These are phyloP conservation scores for Sesia apiformis DNA, from an alignment of 2,888 invertebrate species.

Conservation along the genomic window DNA sequence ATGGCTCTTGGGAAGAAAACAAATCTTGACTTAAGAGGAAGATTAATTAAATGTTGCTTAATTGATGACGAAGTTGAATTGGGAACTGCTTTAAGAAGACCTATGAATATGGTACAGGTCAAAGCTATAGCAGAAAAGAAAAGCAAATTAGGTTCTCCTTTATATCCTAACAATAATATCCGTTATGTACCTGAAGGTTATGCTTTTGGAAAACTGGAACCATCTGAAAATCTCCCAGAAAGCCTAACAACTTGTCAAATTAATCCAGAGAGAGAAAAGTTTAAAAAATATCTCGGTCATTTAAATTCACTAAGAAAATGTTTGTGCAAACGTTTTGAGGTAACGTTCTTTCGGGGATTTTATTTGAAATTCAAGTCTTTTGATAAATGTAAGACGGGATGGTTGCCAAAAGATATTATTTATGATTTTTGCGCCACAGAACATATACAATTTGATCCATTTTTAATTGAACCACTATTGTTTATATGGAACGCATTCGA, in stretches of 20 bases:
- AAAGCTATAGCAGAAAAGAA: conserved; percentile 42
- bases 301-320: conserved; percentile 52
- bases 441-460: conserved; percentile 54
- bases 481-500: conserved; percentile 57
- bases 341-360: conserved; percentile 39
- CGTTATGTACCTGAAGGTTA: conserved; percentile 53
- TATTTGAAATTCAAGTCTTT: conserved; percentile 43
- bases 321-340: conserved; percentile 34
- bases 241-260: conserved; percentile 46
- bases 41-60: conserved; percentile 53
- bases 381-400: conserved; percentile 52
- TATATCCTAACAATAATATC: conserved; percentile 67
- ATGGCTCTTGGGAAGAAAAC: conserved; percentile 58
- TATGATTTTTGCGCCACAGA: conserved; percentile 53
- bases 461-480: conserved; percentile 62
- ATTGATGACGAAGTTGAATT: conserved; percentile 39
- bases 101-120: conserved; percentile 50
- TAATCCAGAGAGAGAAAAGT: conserved; percentile 43
- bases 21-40: conserved; percentile 58
- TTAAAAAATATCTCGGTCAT: conserved; percentile 57
- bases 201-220: conserved; percentile 55
- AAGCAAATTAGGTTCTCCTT: conserved; percentile 43
- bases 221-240: conserved; percentile 56
- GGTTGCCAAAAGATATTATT: conserved; percentile 53
- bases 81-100: conserved; percentile 42